These are phyloP conservation scores for Micromussa lordhowensis DNA, from an alignment of 92 coral and sea anemone genomes.

Conservation along the genomic window DNA sequence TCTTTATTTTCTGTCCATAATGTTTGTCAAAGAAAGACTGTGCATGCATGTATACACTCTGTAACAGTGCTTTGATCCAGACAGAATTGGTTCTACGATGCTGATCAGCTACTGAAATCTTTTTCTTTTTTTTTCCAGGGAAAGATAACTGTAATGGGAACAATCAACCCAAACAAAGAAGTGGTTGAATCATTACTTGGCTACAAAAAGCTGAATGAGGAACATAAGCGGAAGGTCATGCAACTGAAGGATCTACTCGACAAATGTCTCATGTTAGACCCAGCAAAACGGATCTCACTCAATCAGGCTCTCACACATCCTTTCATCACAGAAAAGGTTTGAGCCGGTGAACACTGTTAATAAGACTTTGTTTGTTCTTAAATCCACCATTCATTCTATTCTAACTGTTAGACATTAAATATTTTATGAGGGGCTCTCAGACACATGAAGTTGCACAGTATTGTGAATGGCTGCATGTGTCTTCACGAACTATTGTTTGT, in stretches of 20 bases:
- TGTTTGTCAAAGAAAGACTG: too few relatives aligned
- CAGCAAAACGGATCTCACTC: conserved; percentile 89
- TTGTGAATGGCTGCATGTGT: background rate
- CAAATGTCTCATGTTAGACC: conserved; percentile 94
- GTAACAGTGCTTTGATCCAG: background rate
- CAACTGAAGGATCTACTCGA: conserved; percentile 95
- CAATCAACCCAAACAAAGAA: conserved; percentile 93
- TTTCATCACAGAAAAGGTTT: conserved; percentile 98
- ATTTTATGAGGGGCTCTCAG: background rate
- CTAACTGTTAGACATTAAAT: background rate
- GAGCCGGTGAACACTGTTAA: conserved; percentile 64
- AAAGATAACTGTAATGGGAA: conserved; percentile 90
- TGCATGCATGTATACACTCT: too few relatives aligned
- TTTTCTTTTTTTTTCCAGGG: conserved; percentile 55
- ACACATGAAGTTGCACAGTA: background rate
- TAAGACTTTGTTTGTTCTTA: conserved; percentile 20
- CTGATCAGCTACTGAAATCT: background rate
- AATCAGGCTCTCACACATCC: conserved; percentile 99
- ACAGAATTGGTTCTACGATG: background rate
- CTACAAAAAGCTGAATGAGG: conserved; percentile 86
- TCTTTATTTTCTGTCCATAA: too few relatives aligned
- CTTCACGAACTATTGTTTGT: background rate
- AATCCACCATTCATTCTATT: background rate
- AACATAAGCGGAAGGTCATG: conserved; percentile 87
- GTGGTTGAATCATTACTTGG: conserved; percentile 83